Conservation (phyloP, 2,797 vertebrate genomes). For the Sebastes hubbsi region DNA sequence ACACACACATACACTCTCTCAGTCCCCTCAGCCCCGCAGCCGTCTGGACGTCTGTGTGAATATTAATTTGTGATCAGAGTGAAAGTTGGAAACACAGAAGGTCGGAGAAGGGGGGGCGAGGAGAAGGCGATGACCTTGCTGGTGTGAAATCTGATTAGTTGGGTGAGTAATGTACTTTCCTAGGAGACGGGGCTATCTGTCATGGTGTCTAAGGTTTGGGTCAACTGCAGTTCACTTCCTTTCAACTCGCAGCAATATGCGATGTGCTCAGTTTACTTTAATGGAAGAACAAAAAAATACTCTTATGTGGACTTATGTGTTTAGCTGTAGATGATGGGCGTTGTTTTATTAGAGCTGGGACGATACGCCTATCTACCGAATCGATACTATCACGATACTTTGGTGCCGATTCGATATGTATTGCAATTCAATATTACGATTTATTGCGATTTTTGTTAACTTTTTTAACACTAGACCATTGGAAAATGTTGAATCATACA, state of each 20-base stretch:
- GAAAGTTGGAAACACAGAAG: background rate
- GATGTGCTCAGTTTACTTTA: background rate
- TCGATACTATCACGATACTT: too few relatives aligned
- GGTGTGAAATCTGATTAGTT: constrained; percentile 55
- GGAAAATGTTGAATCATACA: too few relatives aligned
- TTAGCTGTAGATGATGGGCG: background rate
- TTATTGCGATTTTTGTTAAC: too few relatives aligned
- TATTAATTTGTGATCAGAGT: constrained; percentile 49
- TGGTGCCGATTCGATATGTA: too few relatives aligned
- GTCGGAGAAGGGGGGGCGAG: background rate
- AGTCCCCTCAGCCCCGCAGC: background rate
- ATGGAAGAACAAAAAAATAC: background rate
- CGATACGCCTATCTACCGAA: too few relatives aligned
- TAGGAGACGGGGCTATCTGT: background rate
- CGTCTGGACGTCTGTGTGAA: constrained; percentile 17
- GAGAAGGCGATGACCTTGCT: constrained; percentile 39
- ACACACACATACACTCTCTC: background rate
- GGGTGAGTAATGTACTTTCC: constrained; percentile 29
- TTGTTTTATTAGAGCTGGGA: too few relatives aligned
- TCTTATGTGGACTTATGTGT: background rate
- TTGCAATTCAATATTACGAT: too few relatives aligned
- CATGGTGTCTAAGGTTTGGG: background rate
- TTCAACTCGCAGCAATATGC: background rate
- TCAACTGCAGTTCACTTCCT: constrained; percentile 23
- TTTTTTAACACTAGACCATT: too few relatives aligned